Evolutionary conservation across 2,797 vertebrate species (phyloP).

Genomic region (Enteromius mattozi): DNA sequence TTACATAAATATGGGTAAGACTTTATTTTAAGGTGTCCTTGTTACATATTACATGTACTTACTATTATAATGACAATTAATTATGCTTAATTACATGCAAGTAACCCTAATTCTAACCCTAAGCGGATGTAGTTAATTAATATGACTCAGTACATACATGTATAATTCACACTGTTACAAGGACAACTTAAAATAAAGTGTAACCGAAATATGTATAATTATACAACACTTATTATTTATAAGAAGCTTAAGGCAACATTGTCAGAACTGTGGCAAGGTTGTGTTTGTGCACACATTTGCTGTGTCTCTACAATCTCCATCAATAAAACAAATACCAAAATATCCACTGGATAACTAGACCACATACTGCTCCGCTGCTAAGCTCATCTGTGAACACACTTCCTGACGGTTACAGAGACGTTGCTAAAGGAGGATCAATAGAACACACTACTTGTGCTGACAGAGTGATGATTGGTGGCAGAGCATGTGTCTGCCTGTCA

Average conservation of each 20-base stretch:
- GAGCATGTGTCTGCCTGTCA: conserved; percentile 70
- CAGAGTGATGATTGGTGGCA: conserved; percentile 71
- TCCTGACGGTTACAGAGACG: conserved; percentile 33
- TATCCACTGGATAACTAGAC: conserved; percentile 4
- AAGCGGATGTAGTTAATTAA: not conserved
- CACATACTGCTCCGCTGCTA: not conserved
- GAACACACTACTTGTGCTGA: conserved; percentile 61
- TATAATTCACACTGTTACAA: not conserved
- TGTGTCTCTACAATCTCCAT: conserved; percentile 5
- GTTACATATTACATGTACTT: not conserved
- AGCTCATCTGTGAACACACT: conserved; percentile 1
- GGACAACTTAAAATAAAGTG: not conserved
- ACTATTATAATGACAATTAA: not conserved
- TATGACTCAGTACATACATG: not conserved
- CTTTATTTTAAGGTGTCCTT: not conserved
- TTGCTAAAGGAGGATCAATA: conserved; percentile 54
- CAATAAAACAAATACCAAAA: not conserved
- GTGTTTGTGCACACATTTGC: not conserved
- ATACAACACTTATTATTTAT: not conserved
- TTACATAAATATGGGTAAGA: not conserved
- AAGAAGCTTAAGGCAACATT: not conserved
- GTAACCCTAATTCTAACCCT: not conserved
- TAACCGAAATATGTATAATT: not conserved
- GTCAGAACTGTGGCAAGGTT: not conserved
- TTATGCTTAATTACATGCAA: not conserved